Percentiles rank a stretch among this genome's conserved stretches.
Conservation (phyloP, 2,797 vertebrate genomes). For the Melopsittacus undulatus region DNA sequence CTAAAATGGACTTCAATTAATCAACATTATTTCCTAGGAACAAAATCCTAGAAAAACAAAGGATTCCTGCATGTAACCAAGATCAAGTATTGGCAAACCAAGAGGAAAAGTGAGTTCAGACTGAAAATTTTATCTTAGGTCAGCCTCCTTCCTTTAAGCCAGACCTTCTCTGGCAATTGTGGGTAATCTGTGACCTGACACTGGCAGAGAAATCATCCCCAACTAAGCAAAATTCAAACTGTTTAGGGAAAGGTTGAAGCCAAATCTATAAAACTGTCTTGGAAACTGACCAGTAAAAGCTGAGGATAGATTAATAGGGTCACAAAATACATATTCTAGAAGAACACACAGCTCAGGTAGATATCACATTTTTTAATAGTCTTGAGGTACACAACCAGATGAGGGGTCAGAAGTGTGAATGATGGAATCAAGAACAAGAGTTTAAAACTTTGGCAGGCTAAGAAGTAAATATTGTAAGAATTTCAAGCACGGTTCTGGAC, state of each 20-base stretch:
- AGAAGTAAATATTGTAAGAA: background rate
- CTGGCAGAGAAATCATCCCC: background rate
- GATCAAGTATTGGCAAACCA: background rate
- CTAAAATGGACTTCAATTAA: background rate
- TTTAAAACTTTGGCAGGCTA: background rate
- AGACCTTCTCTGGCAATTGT: background rate
- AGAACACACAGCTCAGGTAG: fast-evolving
- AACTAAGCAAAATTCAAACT: background rate
- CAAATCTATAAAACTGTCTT: background rate
- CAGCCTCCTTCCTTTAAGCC: background rate
- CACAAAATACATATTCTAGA: background rate
- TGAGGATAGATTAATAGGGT: background rate
- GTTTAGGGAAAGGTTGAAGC: background rate
- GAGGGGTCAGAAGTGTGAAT: background rate
- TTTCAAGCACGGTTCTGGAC: background rate
- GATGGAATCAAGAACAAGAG: background rate
- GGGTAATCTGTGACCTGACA: background rate
- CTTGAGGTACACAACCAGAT: background rate
- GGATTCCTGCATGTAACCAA: background rate
- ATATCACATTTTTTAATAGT: background rate
- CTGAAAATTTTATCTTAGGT: background rate
- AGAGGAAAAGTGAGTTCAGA: background rate
- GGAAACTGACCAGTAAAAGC: background rate
- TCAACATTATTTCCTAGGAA: background rate
- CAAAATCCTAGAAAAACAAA: background rate